Percentiles rank a stretch among this genome's conserved stretches.
Conservation (phyloP, 2,797 vertebrate species). For the Octomys mimax region DNA sequence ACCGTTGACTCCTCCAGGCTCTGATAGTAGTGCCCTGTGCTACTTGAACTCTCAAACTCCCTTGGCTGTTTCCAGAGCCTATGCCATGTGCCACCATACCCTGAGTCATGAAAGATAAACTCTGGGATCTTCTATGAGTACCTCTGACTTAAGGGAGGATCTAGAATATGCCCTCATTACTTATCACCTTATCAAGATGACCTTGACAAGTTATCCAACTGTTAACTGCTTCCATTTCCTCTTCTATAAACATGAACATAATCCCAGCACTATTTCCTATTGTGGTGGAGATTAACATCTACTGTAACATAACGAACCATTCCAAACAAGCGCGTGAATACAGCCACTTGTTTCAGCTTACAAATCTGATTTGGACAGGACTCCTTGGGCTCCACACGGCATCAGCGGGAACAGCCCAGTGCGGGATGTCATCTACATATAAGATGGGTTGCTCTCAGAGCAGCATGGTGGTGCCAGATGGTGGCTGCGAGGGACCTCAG, state of each 20-base stretch:
- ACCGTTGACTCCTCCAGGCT: neutral
- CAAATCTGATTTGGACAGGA: neutral
- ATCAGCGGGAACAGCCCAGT: neutral
- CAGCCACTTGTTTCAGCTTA: constrained; percentile 11
- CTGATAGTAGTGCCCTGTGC: neutral
- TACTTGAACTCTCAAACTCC: neutral
- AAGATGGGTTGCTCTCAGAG: neutral
- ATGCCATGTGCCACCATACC: fast-evolving
- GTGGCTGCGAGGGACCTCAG: fast-evolving
- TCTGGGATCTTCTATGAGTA: neutral
- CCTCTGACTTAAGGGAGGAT: neutral
- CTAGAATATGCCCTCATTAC: neutral
- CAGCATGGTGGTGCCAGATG: neutral
- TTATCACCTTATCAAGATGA: neutral
- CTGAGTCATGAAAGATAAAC: neutral
- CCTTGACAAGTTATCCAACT: neutral
- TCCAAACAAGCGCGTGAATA: neutral
- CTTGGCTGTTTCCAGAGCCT: neutral
- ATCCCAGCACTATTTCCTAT: neutral
- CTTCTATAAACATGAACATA: neutral
- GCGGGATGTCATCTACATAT: neutral
- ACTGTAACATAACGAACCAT: neutral
- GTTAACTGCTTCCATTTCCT: neutral
- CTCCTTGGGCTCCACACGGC: neutral
- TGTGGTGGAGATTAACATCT: neutral